Evolutionary conservation across 2,797 vertebrate species (phyloP).

Genomic region (Enteromius viviparus): DNA sequence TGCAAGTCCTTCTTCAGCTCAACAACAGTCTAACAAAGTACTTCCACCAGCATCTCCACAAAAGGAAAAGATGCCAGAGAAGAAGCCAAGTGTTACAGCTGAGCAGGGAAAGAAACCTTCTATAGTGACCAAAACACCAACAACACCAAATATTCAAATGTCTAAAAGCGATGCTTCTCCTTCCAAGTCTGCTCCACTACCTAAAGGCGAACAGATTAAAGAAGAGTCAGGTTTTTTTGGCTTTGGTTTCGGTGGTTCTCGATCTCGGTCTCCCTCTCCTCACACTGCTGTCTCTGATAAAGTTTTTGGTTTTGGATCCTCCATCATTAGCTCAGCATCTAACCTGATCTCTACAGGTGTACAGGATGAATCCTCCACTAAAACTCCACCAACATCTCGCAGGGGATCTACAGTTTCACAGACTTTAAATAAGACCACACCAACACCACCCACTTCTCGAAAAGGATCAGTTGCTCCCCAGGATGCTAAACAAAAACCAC

Average conservation of each 20-base stretch:
- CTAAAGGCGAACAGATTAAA: constrained; percentile 75
- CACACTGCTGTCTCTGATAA: constrained; percentile 87
- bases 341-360: constrained; percentile 89
- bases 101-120: constrained; percentile 38
- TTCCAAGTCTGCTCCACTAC: constrained; percentile 68
- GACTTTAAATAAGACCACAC: constrained; percentile 66
- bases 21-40: constrained; percentile 65
- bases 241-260: constrained; percentile 75
- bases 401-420: constrained; percentile 74
- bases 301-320: constrained; percentile 94
- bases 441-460: constrained; percentile 72
- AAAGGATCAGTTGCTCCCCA: constrained; percentile 66
- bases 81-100: constrained; percentile 60
- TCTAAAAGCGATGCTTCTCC: constrained; percentile 53
- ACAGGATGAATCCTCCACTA: constrained; percentile 73
- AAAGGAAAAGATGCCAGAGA: constrained; percentile 59
- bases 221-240: constrained; percentile 74
- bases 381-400: constrained; percentile 71
- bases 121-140: constrained; percentile 7
- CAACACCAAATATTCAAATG: constrained; percentile 10
- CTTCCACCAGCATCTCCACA: constrained; percentile 20
- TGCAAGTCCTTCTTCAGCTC: constrained; percentile 63
- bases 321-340: constrained; percentile 92
- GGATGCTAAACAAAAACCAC: constrained; percentile 35
- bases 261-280: constrained; percentile 77